Conservation (phyloP, 2,113 vertebrate genomes). For the Rhegmatorhina hoffmannsi region DNA sequence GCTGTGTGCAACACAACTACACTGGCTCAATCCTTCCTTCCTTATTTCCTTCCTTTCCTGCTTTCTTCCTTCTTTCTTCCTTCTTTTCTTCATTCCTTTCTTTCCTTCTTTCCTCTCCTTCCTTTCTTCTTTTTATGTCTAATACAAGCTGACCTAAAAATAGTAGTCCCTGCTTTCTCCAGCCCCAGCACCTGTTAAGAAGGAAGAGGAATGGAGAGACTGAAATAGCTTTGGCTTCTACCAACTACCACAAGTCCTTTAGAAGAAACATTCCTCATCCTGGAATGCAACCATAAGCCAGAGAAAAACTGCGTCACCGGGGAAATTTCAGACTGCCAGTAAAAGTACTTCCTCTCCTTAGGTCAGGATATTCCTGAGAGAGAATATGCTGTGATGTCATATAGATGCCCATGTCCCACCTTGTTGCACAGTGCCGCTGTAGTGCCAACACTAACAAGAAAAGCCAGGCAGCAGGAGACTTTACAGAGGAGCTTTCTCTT, state of each 20-base stretch:
- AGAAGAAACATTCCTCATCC: constrained; percentile 16
- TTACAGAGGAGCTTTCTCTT: neutral
- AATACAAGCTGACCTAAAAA: neutral
- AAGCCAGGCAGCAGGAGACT: neutral
- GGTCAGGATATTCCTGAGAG: neutral
- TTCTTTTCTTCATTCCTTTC: neutral
- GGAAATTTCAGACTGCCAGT: neutral
- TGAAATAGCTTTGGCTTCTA: constrained; percentile 16
- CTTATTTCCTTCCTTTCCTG: too few species aligned
- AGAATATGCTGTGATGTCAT: neutral
- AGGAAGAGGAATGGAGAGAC: neutral
- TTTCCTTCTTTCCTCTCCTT: neutral
- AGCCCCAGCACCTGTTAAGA: neutral
- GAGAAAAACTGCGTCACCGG: neutral
- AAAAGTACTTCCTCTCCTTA: constrained; percentile 15
- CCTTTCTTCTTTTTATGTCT: neutral
- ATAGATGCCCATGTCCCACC: neutral
- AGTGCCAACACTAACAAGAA: neutral
- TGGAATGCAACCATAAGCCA: constrained; percentile 19
- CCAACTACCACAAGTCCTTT: neutral
- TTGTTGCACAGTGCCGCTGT: neutral
- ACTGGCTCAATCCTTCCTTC: neutral
- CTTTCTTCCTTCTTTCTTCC: too few species aligned
- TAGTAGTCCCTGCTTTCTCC: neutral
- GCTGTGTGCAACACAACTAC: neutral